Evolutionary conservation across 2,888 invertebrate genomes (phyloP), one percentile per base, ranked within the genome.

Genomic region (Phania funesta): DNA sequence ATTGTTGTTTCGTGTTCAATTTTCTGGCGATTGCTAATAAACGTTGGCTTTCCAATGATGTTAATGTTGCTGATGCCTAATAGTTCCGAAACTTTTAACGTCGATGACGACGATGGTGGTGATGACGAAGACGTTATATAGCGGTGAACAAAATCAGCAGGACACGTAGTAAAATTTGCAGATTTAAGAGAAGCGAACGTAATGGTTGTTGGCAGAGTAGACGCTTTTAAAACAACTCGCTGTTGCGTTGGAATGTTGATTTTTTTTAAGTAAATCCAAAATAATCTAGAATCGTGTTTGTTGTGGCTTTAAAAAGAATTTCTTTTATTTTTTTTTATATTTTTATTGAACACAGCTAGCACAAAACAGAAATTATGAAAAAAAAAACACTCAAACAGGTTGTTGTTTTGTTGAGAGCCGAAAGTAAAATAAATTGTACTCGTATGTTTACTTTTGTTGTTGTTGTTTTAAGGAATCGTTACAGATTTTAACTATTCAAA

Each of bases 201-300:
- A 22, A 18, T 11, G 16, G 46, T 22, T 60, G 56, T 46, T 58
- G 74, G 80, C 85, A 82, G 77, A 86, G 85, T 80, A 81, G 65
- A 41, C 41, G 67, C 48, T 65, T 81, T 81, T 38, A 52, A 60
- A 67, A 67, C 29, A 48, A 56, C 52, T 54, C 88, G 86, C 86
- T 87, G 75, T 88, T 88, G 88, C 58, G 88, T 88, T 87, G 89
- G 89, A 89, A 89, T 89, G 88, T 81, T 89, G 88, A 78, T n/a
- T 74, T 64, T 86, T 84, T 65, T 68, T 50, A 13, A 24, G 32
- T 48, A 60, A 60, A 76, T 64, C 48, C 60, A 41, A 44, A 16
- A 48, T 22, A 16, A 22, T 48, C 11, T 22, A 48, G 0, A 22
- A 20, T 11, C 9, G 11, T 9, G 58, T 74, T 71, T 78, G 74